Evolutionary conservation across 37 sponge, comb jelly and placozoan genomes (phyloP), one percentile per base, ranked within the genome.

Genomic region (Chondrosia reniformis): DNA sequence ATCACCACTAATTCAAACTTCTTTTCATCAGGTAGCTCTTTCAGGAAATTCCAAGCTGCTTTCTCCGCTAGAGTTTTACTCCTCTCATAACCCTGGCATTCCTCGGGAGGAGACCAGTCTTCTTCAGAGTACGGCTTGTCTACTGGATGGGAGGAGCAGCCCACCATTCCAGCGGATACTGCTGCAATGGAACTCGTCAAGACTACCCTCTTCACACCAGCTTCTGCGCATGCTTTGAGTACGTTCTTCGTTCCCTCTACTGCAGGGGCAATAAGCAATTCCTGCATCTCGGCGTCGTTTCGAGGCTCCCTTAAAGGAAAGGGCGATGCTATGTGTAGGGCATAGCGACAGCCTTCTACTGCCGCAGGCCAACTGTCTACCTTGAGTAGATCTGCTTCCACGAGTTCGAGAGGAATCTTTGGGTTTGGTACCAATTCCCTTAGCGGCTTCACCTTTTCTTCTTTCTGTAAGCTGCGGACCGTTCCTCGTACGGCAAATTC

Each of bases 301-400:
- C 0, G 17, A 0, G 77, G 54, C 25, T 34, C 12, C 13, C 31
- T 55, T 2, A 63, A 36, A 15, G 89, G 86, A 66, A 90, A 88
- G 9, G 94, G 94, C 44, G 97, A 96, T 19, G 97, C 97, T 0
- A 96, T 76, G 71, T 96, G 97, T 42, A 86, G 81, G 6, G 93
- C 94, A 45, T 93, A 96, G 27, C 75, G 56, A 62, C 97, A 96
- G 2, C 85, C 85, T 2, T 78, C 39, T 36, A 96, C 91, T 22
- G 97, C 97, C n/a, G 65, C 77, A 34, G 63, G 66, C 97, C 97
- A 96, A 33, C 38, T 76, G 6, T 83, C 81, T 15, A 85, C 82
- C 24, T 85, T 57, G 7, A 41, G 57, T 25, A 96, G 84, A 75
- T 96, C 89, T 22, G 95, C 96, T 25, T 87, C 89, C 33, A 93